Percentiles rank a stretch among this genome's conserved stretches.
phyloP scores from a whole-genome alignment of 2,113 vertebrate genomes.

The Steatornis caripensis region DNA sequence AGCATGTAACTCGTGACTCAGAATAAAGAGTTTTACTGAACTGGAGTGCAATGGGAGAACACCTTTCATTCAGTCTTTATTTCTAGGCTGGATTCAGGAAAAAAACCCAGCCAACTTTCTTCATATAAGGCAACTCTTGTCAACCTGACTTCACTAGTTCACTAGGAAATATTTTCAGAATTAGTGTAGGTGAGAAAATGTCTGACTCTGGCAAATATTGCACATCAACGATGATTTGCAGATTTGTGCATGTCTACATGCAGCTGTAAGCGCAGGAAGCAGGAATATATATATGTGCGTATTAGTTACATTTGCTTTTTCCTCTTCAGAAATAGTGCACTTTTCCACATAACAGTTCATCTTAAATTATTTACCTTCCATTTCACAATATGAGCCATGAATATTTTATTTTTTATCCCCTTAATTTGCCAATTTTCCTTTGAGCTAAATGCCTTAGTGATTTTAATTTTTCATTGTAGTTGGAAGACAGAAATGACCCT shows the following conservation, averaged over 20 bases:
- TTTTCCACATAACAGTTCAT: constrained; percentile 60
- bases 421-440: constrained; percentile 78
- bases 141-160: background rate
- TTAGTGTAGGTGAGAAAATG: background rate
- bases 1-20: constrained; percentile 2
- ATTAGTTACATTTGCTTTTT: constrained; percentile 28
- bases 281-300: background rate
- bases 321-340: constrained; percentile 38
- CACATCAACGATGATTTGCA: background rate
- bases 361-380: constrained; percentile 77
- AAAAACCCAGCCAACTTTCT: background rate
- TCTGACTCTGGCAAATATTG: background rate
- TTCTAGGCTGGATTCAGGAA: background rate
- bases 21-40: background rate
- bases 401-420: constrained; percentile 72
- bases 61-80: background rate
- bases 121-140: background rate
- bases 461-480: constrained; percentile 78
- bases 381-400: constrained; percentile 67
- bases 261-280: background rate
- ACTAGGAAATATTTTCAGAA: background rate
- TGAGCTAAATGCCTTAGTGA: constrained; percentile 68
- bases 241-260: background rate
- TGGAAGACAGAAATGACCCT: constrained; percentile 66
- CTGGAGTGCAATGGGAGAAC: background rate